Evolutionary conservation across 1,140 invertebrate species (phyloP).

Genomic region (Matsumurasca onukii): DNA sequence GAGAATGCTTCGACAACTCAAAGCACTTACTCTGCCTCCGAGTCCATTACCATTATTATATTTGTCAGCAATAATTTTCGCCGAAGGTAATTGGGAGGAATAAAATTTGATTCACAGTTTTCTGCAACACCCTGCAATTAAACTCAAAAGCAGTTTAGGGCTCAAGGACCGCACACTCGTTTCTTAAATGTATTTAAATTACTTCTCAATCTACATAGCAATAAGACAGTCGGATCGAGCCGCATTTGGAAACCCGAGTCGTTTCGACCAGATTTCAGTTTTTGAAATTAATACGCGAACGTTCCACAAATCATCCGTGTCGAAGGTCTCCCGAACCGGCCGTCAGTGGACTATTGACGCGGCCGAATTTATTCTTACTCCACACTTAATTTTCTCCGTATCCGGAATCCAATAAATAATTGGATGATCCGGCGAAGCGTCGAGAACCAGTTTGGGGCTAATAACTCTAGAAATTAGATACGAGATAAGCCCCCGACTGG

Average conservation of each 20-base stretch:
- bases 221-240: background rate
- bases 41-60: conserved; percentile 19
- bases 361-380: background rate
- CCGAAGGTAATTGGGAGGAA: conserved; percentile 19
- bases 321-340: background rate
- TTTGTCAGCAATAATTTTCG: conserved; percentile 22
- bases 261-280: conserved; percentile 14
- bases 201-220: conserved; percentile 6
- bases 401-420: conserved; percentile 24
- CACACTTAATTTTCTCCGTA: background rate
- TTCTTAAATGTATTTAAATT: conserved; percentile 20
- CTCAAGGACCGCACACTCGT: background rate
- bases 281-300: conserved; percentile 1
- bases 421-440: conserved; percentile 17
- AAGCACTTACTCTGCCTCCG: too few species aligned
- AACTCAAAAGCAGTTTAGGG: background rate
- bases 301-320: conserved; percentile 8
- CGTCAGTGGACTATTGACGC: background rate
- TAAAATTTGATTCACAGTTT: conserved; percentile 21
- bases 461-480: conserved; percentile 26
- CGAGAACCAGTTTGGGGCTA: conserved; percentile 15
- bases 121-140: conserved; percentile 18
- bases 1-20: too few species aligned
- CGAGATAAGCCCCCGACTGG: conserved; percentile 19
- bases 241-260: background rate